A percentile compares a stretch with the other conserved stretches of the same genome.
phyloP scores from a whole-genome alignment of 53 echinoderm and acorn worm genomes.

The Hippasteria phrygiana region DNA sequence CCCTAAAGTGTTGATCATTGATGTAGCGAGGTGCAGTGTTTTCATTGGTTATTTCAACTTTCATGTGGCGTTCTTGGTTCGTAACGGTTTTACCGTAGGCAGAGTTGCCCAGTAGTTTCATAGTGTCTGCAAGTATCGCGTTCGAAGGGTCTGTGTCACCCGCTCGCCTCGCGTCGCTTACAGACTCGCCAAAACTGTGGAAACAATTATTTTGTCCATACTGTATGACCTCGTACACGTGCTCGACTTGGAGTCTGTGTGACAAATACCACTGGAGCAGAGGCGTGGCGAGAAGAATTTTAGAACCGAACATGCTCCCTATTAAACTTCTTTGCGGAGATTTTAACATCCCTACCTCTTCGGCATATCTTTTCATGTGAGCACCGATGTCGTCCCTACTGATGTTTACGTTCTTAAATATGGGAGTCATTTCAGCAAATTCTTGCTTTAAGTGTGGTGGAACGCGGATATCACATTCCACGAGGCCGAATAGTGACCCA shows the following conservation, averaged over 20 bases:
- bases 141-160: constrained; percentile 60
- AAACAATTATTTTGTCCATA: constrained; percentile 51
- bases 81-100: constrained; percentile 67
- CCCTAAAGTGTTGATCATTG: not conserved
- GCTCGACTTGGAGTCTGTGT: constrained; percentile 46
- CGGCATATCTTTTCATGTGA: constrained; percentile 50
- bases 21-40: not conserved
- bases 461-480: constrained; percentile 60
- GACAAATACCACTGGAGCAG: constrained; percentile 65
- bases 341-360: not conserved
- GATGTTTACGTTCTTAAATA: constrained; percentile 46
- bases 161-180: constrained; percentile 58
- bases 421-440: constrained; percentile 67
- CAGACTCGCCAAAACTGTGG: constrained; percentile 50
- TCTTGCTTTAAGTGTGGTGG: constrained; percentile 21
- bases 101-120: constrained; percentile 66
- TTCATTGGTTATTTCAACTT: not conserved
- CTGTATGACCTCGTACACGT: constrained; percentile 54
- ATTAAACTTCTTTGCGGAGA: constrained; percentile 54
- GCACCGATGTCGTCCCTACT: constrained; percentile 49
- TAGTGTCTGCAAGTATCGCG: constrained; percentile 69
- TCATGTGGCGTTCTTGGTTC: constrained; percentile 35
- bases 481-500: constrained; percentile 36
- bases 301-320: constrained; percentile 56
- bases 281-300: constrained; percentile 61